Percentiles rank a stretch among this genome's conserved stretches.
Evolutionary conservation across 2,797 vertebrate genomes (phyloP).

Genomic region (Anguilla anguilla): DNA sequence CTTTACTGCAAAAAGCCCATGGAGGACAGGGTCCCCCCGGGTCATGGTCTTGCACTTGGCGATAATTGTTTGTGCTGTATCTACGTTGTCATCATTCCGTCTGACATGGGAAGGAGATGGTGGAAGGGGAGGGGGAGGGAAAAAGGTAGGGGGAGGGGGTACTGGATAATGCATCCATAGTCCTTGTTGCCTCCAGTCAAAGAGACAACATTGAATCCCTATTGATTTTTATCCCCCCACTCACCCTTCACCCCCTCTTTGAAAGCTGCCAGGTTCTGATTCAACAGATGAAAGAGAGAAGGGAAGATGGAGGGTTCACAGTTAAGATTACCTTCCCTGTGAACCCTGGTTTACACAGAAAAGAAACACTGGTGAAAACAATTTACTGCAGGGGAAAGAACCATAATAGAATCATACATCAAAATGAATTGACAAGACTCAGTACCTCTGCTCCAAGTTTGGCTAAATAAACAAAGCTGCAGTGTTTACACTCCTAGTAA

Average conservation of each 20-base stretch:
- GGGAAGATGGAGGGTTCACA: slow-evolving; percentile 17
- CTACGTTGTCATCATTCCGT: slow-evolving; percentile 26
- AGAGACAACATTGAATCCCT: slow-evolving; percentile 28
- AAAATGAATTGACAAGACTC: slow-evolving; percentile 19
- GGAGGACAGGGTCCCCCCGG: neutral
- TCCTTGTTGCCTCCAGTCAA: slow-evolving; percentile 18
- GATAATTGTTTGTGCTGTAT: slow-evolving; percentile 33
- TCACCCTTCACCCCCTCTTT: neutral
- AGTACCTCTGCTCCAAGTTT: neutral
- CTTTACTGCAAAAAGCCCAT: slow-evolving; percentile 10
- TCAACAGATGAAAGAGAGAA: slow-evolving; percentile 34
- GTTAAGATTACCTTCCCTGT: slow-evolving; percentile 3
- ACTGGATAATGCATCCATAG: neutral
- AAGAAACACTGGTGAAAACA: slow-evolving; percentile 12
- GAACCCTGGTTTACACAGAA: neutral
- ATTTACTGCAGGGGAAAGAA: neutral
- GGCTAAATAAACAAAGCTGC: slow-evolving; percentile 10
- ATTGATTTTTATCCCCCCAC: slow-evolving; percentile 22
- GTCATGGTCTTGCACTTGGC: neutral
- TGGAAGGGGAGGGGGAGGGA: neutral
- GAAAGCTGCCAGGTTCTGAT: slow-evolving; percentile 19
- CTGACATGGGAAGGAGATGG: neutral
- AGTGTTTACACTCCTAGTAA: slow-evolving; percentile 5
- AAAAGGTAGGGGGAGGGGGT: neutral
- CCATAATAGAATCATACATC: slow-evolving; percentile 2